Evolutionary conservation across 2,888 invertebrate species (phyloP).

Genomic region (Chorisops tibialis): DNA sequence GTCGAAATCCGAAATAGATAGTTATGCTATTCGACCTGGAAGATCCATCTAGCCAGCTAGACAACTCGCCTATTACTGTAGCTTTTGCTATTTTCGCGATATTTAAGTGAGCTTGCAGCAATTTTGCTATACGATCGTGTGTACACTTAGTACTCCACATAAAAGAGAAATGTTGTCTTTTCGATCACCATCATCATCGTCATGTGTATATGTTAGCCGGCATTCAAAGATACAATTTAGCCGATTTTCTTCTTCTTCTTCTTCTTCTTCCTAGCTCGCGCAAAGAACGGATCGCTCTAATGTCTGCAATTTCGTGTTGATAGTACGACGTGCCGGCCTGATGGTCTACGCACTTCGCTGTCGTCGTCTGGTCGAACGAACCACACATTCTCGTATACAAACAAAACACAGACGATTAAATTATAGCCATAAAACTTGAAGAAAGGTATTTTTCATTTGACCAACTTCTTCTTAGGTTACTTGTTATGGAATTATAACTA

Average conservation of each 20-base stretch:
- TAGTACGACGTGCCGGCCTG: too few species aligned
- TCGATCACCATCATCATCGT: neutral
- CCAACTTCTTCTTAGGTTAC: too few species aligned
- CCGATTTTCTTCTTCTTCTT: neutral
- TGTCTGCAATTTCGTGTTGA: too few species aligned
- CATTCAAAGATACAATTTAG: neutral
- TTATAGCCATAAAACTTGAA: too few species aligned
- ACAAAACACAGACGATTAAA: too few species aligned
- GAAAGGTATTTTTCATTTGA: too few species aligned
- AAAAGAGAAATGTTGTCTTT: conserved; percentile 9
- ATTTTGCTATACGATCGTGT: neutral
- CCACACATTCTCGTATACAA: too few species aligned
- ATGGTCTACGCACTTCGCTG: too few species aligned
- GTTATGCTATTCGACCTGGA: too few species aligned
- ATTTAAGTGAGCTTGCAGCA: neutral
- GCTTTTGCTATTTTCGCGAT: conserved; percentile 8
- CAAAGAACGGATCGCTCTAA: neutral
- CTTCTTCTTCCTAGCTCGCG: neutral
- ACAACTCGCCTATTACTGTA: conserved; percentile 9
- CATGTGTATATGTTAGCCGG: neutral
- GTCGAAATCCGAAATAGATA: neutral
- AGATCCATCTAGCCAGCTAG: too few species aligned
- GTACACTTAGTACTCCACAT: conserved; percentile 11
- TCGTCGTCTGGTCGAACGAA: too few species aligned
- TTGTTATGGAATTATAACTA: too few species aligned